Conservation (phyloP, 2,888 invertebrate genomes). For the Drosophila barbarae region DNA sequence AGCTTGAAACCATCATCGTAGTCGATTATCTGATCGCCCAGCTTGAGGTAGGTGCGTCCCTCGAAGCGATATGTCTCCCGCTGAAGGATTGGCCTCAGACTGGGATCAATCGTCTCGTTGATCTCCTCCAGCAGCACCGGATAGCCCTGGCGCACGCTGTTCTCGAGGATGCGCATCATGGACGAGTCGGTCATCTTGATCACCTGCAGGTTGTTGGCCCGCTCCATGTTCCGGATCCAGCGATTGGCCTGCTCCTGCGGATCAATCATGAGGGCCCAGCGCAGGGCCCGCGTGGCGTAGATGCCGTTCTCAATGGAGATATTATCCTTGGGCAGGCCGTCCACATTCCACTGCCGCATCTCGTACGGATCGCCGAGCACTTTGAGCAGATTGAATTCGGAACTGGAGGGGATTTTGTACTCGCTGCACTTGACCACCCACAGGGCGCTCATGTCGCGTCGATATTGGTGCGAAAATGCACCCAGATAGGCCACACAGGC, state of each 20-base stretch:
- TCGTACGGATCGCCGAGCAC: conserved; percentile 91
- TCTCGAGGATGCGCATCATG: conserved; percentile 89
- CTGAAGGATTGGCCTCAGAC: conserved; percentile 89
- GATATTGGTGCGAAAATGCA: conserved; percentile 89
- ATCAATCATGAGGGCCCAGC: conserved; percentile 96
- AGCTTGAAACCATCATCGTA: conserved; percentile 92
- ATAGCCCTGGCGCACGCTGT: conserved; percentile 88
- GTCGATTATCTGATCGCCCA: conserved; percentile 94
- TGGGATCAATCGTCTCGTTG: conserved; percentile 92
- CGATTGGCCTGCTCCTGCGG: conserved; percentile 97
- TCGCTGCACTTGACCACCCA: conserved; percentile 86
- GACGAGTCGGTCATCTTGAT: conserved; percentile 88
- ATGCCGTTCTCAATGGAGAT: conserved; percentile 96
- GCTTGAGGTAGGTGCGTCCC: conserved; percentile 89
- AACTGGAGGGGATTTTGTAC: conserved; percentile 86
- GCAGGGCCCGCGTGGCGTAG: conserved; percentile 88
- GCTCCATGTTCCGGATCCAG: conserved; percentile 95
- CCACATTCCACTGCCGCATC: conserved; percentile 93
- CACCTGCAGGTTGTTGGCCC: conserved; percentile 85
- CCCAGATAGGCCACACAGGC: conserved; percentile 95
- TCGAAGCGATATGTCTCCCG: conserved; percentile 87
- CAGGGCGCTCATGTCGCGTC: conserved; percentile 83
- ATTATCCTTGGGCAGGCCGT: conserved; percentile 91
- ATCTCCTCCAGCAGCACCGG: conserved; percentile 94
- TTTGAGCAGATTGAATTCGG: conserved; percentile 84